Conservation (phyloP, 1,140 invertebrate genomes). For the Caenorhabditis briggsae region DNA sequence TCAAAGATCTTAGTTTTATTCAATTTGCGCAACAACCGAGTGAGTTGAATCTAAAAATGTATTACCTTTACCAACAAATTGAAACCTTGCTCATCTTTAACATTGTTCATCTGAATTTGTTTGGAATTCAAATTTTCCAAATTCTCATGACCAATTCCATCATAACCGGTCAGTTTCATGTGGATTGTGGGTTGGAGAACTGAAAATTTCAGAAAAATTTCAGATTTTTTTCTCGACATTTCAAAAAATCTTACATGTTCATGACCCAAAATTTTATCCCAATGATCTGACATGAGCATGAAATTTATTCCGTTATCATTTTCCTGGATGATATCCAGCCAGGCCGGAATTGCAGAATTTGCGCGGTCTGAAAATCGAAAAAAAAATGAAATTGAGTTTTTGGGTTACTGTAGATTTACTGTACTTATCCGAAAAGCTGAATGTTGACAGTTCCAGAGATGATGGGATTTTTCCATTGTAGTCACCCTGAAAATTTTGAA, state of each 20-base stretch:
- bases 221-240: too few species aligned
- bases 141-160: constrained; percentile 20
- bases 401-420: background rate
- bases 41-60: too few species aligned
- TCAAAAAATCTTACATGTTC: background rate
- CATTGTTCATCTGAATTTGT: constrained; percentile 30
- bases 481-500: constrained; percentile 3
- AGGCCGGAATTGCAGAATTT: background rate
- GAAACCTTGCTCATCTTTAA: constrained; percentile 6
- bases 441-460: background rate
- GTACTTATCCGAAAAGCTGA: constrained; percentile 27
- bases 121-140: background rate
- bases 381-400: background rate
- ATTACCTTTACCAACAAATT: background rate
- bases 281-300: constrained; percentile 27
- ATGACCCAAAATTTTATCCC: constrained; percentile 1
- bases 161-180: constrained; percentile 15
- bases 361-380: background rate
- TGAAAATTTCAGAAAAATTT: background rate
- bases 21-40: too few species aligned
- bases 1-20: too few species aligned
- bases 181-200: background rate
- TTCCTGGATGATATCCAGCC: background rate
- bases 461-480: background rate
- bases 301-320: background rate